phyloP scores from a whole-genome alignment of 64 coral and sea anemone species.

The Stylophora pistillata region DNA sequence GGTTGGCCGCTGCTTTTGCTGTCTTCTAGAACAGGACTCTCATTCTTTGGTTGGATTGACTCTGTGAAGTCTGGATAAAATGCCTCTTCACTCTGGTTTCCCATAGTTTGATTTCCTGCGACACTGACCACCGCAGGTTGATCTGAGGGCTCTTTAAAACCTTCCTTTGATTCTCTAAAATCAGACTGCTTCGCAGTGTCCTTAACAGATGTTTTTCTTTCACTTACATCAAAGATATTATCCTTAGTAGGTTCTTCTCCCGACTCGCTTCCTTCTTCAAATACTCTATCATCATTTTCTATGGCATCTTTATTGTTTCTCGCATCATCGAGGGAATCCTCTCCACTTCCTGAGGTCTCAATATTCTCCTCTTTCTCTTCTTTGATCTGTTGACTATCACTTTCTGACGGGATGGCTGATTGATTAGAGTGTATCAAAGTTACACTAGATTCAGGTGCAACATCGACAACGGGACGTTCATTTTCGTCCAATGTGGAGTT shows the following conservation, averaged over 20 bases:
- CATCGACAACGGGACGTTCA: neutral
- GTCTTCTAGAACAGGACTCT: neutral
- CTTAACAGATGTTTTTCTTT: neutral
- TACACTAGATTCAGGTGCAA: neutral
- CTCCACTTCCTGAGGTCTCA: conserved; percentile 2
- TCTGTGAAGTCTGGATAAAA: neutral
- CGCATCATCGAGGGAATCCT: neutral
- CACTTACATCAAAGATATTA: neutral
- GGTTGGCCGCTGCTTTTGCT: neutral
- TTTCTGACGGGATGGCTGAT: neutral
- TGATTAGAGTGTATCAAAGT: neutral
- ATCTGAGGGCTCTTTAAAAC: neutral
- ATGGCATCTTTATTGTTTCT: neutral
- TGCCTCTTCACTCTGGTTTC: neutral
- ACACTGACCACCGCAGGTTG: neutral
- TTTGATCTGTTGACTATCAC: neutral
- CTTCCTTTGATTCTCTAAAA: neutral
- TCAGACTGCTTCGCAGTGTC: neutral
- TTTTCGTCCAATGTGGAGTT: conserved; percentile 14
- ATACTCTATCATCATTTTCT: neutral
- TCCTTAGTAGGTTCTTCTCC: too few species aligned
- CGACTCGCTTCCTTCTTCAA: neutral
- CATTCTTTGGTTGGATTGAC: neutral
- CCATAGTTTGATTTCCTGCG: neutral
- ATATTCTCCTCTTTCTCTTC: neutral